phyloP scores from a whole-genome alignment of 2,888 invertebrate genomes.

The Sinohyriopsis cumingii region DNA sequence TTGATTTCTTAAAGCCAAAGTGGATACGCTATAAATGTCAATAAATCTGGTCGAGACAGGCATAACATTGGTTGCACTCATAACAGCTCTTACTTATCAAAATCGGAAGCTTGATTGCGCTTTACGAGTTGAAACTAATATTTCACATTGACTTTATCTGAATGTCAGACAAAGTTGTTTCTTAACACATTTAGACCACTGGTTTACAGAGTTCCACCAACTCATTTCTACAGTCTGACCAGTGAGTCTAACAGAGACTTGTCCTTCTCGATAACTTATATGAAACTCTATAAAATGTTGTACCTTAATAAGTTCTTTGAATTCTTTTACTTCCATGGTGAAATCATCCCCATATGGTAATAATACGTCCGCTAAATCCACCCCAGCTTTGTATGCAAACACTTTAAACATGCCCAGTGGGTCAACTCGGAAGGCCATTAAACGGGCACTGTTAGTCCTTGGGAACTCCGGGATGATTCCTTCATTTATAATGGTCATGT shows the following conservation, averaged over 20 bases:
- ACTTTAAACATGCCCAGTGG: constrained; percentile 46
- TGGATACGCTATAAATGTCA: too few species aligned
- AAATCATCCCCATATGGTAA: constrained; percentile 31
- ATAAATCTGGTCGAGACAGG: too few species aligned
- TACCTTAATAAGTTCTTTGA: constrained; percentile 42
- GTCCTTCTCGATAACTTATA: neutral
- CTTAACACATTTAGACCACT: neutral
- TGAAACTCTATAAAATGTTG: constrained; percentile 1
- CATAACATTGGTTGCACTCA: too few species aligned
- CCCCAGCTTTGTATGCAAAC: constrained; percentile 27
- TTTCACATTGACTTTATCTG: too few species aligned
- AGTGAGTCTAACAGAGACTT: too few species aligned
- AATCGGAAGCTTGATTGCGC: too few species aligned
- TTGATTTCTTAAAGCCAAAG: too few species aligned
- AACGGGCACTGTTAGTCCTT: constrained; percentile 44
- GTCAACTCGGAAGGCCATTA: constrained; percentile 47
- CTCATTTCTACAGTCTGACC: neutral
- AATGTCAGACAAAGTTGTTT: too few species aligned
- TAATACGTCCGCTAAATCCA: constrained; percentile 35
- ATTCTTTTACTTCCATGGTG: constrained; percentile 33
- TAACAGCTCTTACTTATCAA: too few species aligned
- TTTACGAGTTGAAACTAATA: too few species aligned
- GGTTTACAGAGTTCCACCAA: too few species aligned
- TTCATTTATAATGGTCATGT: constrained; percentile 42
- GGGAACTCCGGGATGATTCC: constrained; percentile 50